Conservation (phyloP, 2,797 vertebrate genomes). For the Paratrypauchen microcephalus region DNA sequence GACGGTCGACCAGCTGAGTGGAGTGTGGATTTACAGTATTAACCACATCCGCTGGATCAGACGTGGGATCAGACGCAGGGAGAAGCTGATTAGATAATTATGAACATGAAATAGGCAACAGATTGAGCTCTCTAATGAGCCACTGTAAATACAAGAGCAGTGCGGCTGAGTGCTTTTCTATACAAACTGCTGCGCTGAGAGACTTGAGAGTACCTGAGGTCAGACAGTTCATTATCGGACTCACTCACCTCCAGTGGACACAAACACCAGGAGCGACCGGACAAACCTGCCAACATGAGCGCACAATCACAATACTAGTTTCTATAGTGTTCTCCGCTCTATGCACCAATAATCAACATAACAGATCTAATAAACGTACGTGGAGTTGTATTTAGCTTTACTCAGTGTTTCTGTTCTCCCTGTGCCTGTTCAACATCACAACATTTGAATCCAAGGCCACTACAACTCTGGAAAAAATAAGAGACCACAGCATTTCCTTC, state of each 20-base stretch:
- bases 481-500: too few relatives aligned
- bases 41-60: conserved; percentile 15
- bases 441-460: too few relatives aligned
- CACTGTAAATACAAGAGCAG: conserved; percentile 34
- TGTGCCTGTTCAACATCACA: too few relatives aligned
- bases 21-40: conserved; percentile 16
- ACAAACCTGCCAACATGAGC: too few relatives aligned
- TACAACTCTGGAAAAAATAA: too few relatives aligned
- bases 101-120: conserved; percentile 37
- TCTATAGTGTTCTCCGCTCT: too few relatives aligned
- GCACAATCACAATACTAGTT: too few relatives aligned
- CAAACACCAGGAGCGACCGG: conserved; percentile 7
- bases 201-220: conserved; percentile 17
- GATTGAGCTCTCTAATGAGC: conserved; percentile 35
- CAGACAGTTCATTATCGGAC: conserved; percentile 21
- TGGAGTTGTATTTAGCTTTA: background rate
- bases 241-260: conserved; percentile 24
- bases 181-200: background rate
- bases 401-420: background rate
- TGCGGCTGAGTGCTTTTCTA: conserved; percentile 15
- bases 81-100: conserved; percentile 36
- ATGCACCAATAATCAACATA: too few relatives aligned
- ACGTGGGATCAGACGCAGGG: conserved; percentile 29
- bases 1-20: background rate
- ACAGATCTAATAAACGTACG: background rate